phyloP scores from a whole-genome alignment of 1,140 invertebrate species.

The Cataglyphis hispanica region DNA sequence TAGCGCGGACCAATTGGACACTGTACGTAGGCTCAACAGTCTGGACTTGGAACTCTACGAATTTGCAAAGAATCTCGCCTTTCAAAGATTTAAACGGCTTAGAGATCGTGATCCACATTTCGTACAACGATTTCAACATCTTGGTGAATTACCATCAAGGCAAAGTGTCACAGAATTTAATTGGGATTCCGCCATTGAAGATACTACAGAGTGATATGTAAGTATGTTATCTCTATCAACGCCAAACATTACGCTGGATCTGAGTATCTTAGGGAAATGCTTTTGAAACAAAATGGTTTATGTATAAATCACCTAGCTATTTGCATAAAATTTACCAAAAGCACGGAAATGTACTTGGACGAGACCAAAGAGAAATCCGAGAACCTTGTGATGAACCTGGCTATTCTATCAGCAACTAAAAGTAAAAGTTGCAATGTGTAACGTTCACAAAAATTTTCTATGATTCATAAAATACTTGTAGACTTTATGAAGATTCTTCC shows the following conservation, averaged over 20 bases:
- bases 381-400: constrained; percentile 73
- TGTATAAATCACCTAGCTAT: constrained; percentile 53
- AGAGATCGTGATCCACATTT: constrained; percentile 93
- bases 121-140: constrained; percentile 92
- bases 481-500: constrained; percentile 78
- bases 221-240: constrained; percentile 60
- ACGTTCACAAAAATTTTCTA: constrained; percentile 77
- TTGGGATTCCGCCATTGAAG: constrained; percentile 94
- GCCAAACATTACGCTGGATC: constrained; percentile 57
- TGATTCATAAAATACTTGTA: constrained; percentile 74
- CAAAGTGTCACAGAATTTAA: constrained; percentile 93
- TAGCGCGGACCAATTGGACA: constrained; percentile 90
- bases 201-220: constrained; percentile 87
- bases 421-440: constrained; percentile 56
- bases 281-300: constrained; percentile 69
- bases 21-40: constrained; percentile 93
- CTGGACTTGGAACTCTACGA: constrained; percentile 97
- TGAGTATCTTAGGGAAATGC: constrained; percentile 69
- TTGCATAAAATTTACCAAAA: constrained; percentile 74
- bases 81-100: constrained; percentile 92
- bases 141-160: constrained; percentile 91
- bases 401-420: constrained; percentile 56
- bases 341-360: constrained; percentile 73
- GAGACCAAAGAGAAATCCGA: constrained; percentile 82
- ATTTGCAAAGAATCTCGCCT: constrained; percentile 96